Conservation (phyloP, 2,888 invertebrate genomes). For the Calliphora vomitoria region DNA sequence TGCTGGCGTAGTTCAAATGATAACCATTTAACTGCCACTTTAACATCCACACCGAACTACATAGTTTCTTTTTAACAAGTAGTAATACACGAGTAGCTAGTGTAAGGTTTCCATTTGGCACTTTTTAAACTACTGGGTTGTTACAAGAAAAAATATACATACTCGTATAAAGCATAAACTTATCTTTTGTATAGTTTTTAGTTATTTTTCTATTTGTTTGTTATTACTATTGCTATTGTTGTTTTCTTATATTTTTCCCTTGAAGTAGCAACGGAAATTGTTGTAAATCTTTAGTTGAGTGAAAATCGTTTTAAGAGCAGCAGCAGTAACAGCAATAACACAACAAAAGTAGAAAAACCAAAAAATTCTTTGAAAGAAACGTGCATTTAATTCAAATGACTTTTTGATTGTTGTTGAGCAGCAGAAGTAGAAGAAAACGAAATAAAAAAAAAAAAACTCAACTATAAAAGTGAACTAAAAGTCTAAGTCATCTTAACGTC, state of each 20-base stretch:
- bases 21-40: too few relatives aligned
- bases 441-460: neutral
- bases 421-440: conserved; percentile 21
- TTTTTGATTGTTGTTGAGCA: conserved; percentile 67
- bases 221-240: conserved; percentile 28
- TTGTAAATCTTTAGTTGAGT: conserved; percentile 64
- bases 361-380: conserved; percentile 55
- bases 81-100: too few relatives aligned
- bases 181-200: neutral
- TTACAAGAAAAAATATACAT: neutral
- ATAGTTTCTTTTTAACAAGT: too few relatives aligned
- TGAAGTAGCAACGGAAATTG: conserved; percentile 55
- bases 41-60: too few relatives aligned
- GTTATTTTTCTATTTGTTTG: conserved; percentile 46
- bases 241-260: conserved; percentile 5
- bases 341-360: neutral
- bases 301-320: conserved; percentile 57
- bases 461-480: conserved; percentile 45
- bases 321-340: neutral
- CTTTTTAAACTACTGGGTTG: too few relatives aligned
- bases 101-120: too few relatives aligned
- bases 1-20: too few relatives aligned
- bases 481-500: conserved; percentile 67
- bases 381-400: conserved; percentile 70
- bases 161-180: neutral